Base-by-base conservation (phyloP, 37 sponge, comb jelly and placozoan genomes). In the Axinella damicornis region DNA sequence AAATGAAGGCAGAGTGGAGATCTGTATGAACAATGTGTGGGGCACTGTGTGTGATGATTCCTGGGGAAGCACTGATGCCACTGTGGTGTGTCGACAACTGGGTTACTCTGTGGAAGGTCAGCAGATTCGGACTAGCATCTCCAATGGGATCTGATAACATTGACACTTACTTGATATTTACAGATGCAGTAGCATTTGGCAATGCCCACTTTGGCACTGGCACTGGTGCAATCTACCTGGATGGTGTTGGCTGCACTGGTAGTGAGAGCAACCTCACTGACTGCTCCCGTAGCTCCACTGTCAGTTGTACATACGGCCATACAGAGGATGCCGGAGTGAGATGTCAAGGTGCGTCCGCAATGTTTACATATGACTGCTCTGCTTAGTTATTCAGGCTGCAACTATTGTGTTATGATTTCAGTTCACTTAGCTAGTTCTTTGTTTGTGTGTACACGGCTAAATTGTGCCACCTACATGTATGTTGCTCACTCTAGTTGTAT, bases 271-370 rank as follows among this genome's bases (percentile, higher is more conserved):
- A 25, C 30, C 58, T 75, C 1, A 53, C 27, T 75, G 76, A 75
- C 76, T 75, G 76, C 58, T 16, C 57, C 12, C 57, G 58, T 16
- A 56, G 19, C 32, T 27, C 57, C 19, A n/a, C 72, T 57, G 76
- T 54, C 21, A 56, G 20, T 2, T 57, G 76, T 25, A 27, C 30
- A 2, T 53, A 14, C 1, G 58, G 76, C 11, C 76, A 75, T 32
- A 1, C 16, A 19, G 76, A 75, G 76, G 76, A 75, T 27, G 76
- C 58, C 9, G 76, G 76, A 75, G 76, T 75, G 58, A 75, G 58
- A 56, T 75, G 76, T 9, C 30, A 75, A 35, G 41, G 16, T 71
- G n/a, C n/a, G n/a, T n/a, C n/a, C n/a, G n/a, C n/a, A n/a, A n/a
- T n/a, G n/a, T n/a, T n/a, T n/a, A n/a, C n/a, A n/a, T n/a, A n/a